A percentile compares a stretch with the other conserved stretches of the same genome.
Evolutionary conservation across 2,113 vertebrate genomes (phyloP).

Genomic region (Amblyopsis rosae): DNA sequence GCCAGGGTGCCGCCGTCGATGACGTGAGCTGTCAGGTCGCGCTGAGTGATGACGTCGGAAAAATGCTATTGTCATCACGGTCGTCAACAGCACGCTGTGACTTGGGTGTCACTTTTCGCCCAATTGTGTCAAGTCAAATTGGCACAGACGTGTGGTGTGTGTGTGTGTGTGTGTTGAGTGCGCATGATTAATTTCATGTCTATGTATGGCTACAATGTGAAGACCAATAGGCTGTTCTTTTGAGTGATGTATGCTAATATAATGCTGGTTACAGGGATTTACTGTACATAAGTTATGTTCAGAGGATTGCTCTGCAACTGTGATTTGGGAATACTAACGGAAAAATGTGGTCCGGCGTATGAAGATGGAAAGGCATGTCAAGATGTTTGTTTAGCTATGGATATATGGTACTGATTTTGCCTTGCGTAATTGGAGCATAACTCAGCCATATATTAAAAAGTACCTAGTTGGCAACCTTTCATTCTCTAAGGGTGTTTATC

Average conservation of each 20-base stretch:
- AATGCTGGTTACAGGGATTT: constrained; percentile 50
- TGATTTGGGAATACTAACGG: constrained; percentile 26
- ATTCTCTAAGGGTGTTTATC: not conserved
- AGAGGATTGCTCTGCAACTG: constrained; percentile 52
- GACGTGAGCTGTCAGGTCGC: constrained; percentile 38
- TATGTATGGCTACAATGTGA: constrained; percentile 28
- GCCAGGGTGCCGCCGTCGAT: not conserved
- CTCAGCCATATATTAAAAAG: constrained; percentile 18
- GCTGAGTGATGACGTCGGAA: constrained; percentile 26
- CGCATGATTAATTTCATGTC: constrained; percentile 17
- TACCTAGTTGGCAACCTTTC: constrained; percentile 3
- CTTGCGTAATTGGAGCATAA: constrained; percentile 19
- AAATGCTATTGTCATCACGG: constrained; percentile 20
- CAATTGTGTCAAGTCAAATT: constrained; percentile 38
- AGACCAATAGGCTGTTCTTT: constrained; percentile 42
- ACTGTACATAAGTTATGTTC: constrained; percentile 62
- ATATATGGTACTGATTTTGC: constrained; percentile 14
- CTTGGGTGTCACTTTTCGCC: constrained; percentile 36
- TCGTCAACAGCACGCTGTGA: constrained; percentile 30
- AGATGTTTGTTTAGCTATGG: constrained; percentile 6
- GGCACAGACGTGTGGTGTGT: constrained; percentile 11
- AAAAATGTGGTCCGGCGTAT: constrained; percentile 19
- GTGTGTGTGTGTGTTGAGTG: constrained; percentile 12
- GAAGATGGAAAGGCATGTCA: constrained; percentile 33
- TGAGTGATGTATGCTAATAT: constrained; percentile 60